phyloP scores from a whole-genome alignment of 2,888 invertebrate species.

The Diloba caeruleocephala region DNA sequence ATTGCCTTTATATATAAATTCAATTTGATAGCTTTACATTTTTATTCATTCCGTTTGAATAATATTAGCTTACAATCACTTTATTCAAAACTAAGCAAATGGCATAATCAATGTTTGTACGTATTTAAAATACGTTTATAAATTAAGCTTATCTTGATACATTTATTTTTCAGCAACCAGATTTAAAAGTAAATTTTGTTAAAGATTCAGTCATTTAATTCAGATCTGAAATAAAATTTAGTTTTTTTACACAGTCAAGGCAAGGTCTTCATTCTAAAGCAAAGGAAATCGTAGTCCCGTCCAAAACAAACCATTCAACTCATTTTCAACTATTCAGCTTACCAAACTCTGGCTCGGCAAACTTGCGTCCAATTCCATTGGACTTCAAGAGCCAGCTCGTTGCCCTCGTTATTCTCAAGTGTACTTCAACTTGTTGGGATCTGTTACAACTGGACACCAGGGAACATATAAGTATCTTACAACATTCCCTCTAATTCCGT shows the following conservation, averaged over 20 bases:
- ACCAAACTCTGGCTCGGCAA: slow-evolving; percentile 7
- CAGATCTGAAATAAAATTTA: too few species aligned
- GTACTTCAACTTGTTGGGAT: slow-evolving; percentile 48
- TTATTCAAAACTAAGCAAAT: neutral
- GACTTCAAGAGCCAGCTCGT: slow-evolving; percentile 41
- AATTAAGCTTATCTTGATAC: too few species aligned
- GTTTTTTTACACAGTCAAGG: too few species aligned
- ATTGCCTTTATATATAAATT: neutral
- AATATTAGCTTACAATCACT: neutral
- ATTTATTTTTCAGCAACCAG: too few species aligned
- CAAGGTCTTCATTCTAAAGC: too few species aligned
- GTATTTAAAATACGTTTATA: too few species aligned
- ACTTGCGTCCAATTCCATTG: slow-evolving; percentile 50
- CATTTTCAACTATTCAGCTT: slow-evolving; percentile 21
- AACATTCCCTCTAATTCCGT: slow-evolving; percentile 34
- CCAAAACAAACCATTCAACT: slow-evolving; percentile 27
- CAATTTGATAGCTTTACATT: neutral
- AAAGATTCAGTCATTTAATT: too few species aligned
- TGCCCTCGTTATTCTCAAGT: slow-evolving; percentile 50
- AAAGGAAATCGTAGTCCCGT: slow-evolving; percentile 2
- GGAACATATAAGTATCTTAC: slow-evolving; percentile 35
- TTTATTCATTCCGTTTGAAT: neutral
- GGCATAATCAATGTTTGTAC: too few species aligned
- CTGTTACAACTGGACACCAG: slow-evolving; percentile 43
- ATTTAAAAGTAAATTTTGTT: too few species aligned